phyloP scores from a whole-genome alignment of 2,797 vertebrate genomes.

The Tympanoctomys barrerae region DNA sequence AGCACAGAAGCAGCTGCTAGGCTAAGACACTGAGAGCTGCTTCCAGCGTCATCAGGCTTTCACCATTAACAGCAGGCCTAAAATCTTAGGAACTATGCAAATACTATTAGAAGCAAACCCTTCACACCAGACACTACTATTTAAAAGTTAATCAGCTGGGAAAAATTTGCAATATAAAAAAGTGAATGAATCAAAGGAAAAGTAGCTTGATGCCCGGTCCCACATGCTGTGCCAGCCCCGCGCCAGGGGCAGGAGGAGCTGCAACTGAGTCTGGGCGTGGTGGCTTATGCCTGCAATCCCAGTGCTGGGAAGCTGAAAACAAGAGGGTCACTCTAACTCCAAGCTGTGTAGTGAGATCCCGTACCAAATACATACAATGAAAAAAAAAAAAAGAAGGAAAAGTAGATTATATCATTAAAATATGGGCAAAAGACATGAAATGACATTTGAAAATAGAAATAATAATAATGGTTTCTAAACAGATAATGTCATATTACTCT shows the following conservation, averaged over 20 bases:
- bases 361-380: no score
- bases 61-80: neutral
- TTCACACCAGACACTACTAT: neutral
- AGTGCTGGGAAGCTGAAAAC: no score
- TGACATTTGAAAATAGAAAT: neutral
- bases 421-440: neutral
- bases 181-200: neutral
- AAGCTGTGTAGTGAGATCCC: no score
- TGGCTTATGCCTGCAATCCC: no score
- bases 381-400: slow-evolving; percentile 32
- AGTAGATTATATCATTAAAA: neutral
- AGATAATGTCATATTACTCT: neutral
- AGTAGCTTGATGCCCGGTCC: neutral
- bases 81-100: neutral
- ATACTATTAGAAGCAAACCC: neutral
- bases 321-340: no score
- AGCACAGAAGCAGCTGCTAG: no score
- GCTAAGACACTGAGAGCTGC: neutral
- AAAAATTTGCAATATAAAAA: neutral
- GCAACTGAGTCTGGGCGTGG: no score
- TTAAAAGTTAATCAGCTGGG: slow-evolving; percentile 29
- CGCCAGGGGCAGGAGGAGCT: no score
- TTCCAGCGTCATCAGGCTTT: neutral
- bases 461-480: neutral
- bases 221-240: no score